phyloP scores from a whole-genome alignment of 1,140 invertebrate genomes.

The Hycleus phaleratus region DNA sequence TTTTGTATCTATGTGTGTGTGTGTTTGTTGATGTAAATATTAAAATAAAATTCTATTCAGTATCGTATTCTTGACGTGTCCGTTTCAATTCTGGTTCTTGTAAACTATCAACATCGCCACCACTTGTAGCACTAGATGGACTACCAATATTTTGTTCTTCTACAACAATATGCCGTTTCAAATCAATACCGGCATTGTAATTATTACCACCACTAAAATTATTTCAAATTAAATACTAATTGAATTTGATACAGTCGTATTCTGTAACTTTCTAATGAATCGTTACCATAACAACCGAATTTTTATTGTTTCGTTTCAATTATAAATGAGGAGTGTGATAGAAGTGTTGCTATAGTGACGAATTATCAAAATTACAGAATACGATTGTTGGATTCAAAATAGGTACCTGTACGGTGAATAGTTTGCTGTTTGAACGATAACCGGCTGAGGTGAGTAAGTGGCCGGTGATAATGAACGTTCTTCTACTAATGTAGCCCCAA shows the following conservation, averaged over 20 bases:
- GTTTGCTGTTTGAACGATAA: slow-evolving; percentile 39
- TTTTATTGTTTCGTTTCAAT: too few relatives aligned
- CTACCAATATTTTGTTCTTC: slow-evolving; percentile 37
- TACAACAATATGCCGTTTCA: slow-evolving; percentile 36
- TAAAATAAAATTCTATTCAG: slow-evolving; percentile 27
- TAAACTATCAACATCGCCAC: slow-evolving; percentile 28
- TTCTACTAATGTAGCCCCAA: slow-evolving; percentile 24
- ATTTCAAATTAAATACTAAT: neutral
- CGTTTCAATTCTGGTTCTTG: slow-evolving; percentile 38
- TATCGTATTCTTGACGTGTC: slow-evolving; percentile 35
- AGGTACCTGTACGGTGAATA: slow-evolving; percentile 38
- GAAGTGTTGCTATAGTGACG: too few relatives aligned
- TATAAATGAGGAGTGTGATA: too few relatives aligned
- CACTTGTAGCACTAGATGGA: slow-evolving; percentile 28
- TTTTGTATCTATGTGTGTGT: neutral
- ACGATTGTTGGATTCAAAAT: neutral
- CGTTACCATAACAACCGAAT: too few relatives aligned
- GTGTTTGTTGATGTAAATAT: neutral
- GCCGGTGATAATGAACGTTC: slow-evolving; percentile 38
- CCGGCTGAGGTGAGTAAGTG: slow-evolving; percentile 38
- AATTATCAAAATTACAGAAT: too few relatives aligned
- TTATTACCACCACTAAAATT: slow-evolving; percentile 13
- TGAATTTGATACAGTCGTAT: neutral
- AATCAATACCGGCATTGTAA: slow-evolving; percentile 31
- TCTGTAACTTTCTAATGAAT: neutral